Percentiles rank a stretch among this genome's conserved stretches.
Conservation (phyloP, 2,113 vertebrate genomes). For the Pelmatolapia mariae region DNA sequence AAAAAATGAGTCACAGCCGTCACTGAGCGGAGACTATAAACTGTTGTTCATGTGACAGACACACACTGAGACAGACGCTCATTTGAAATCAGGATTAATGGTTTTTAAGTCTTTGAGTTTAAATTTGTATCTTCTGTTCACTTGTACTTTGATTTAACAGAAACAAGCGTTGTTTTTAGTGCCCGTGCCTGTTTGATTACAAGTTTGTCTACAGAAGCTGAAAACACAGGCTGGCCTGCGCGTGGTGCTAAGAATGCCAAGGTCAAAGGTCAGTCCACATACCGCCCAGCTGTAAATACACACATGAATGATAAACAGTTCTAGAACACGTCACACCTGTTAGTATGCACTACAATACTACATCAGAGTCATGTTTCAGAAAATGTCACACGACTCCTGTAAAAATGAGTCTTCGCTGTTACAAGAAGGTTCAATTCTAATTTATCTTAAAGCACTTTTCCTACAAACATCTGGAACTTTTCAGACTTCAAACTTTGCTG, state of each 20-base stretch:
- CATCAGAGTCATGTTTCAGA: not conserved
- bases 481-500: not conserved
- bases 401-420: not conserved
- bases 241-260: rapidly evolving
- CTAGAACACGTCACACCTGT: not conserved
- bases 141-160: not conserved
- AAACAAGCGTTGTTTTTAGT: not conserved
- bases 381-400: not conserved
- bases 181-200: not conserved
- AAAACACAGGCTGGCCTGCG: not conserved
- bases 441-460: not conserved
- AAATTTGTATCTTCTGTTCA: not conserved
- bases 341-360: not conserved
- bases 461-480: not conserved
- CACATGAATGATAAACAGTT: not conserved
- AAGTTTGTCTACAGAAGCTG: not conserved
- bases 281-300: not conserved
- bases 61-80: not conserved
- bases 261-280: not conserved
- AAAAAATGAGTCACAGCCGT: not conserved
- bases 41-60: not conserved
- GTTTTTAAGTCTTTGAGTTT: not conserved
- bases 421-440: not conserved
- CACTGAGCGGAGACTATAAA: not conserved
- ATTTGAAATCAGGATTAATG: not conserved